Conservation (phyloP, 1,140 invertebrate species). For the Carposina sasakii region DNA sequence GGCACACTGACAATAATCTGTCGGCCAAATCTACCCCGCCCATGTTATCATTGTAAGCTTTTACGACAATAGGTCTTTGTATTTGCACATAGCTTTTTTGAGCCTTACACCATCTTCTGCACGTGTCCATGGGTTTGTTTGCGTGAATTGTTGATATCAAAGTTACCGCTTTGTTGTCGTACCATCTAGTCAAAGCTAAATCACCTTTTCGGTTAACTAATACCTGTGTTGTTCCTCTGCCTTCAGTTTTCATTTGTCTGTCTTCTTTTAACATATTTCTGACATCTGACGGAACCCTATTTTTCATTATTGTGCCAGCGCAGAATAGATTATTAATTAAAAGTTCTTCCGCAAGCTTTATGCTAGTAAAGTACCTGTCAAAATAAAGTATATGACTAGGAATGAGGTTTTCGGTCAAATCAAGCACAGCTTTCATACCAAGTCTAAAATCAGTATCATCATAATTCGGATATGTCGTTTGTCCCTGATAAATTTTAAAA, state of each 20-base stretch:
- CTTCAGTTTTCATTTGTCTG: neutral
- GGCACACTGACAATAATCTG: conserved; percentile 17
- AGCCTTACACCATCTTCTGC: neutral
- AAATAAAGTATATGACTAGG: conserved; percentile 6
- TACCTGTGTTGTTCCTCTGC: neutral
- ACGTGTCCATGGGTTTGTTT: neutral
- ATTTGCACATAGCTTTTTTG: neutral
- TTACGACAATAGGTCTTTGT: neutral
- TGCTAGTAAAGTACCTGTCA: neutral
- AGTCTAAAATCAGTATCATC: neutral
- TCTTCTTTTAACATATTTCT: neutral
- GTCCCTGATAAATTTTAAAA: conserved; percentile 1
- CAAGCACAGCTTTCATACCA: neutral
- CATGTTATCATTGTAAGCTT: conserved; percentile 2
- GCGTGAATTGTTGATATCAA: neutral
- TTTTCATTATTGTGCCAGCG: neutral
- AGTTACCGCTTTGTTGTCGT: conserved; percentile 1
- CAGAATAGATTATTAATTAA: neutral
- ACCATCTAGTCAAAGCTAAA: neutral
- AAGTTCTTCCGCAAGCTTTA: neutral
- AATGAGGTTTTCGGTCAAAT: neutral
- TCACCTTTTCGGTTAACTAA: neutral
- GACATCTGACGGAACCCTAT: neutral
- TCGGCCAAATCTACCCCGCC: conserved; percentile 22
- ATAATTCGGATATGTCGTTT: neutral